These are phyloP conservation scores for Chiloscyllium punctatum DNA, from an alignment of 2,797 vertebrate species.

Conservation along the genomic window DNA sequence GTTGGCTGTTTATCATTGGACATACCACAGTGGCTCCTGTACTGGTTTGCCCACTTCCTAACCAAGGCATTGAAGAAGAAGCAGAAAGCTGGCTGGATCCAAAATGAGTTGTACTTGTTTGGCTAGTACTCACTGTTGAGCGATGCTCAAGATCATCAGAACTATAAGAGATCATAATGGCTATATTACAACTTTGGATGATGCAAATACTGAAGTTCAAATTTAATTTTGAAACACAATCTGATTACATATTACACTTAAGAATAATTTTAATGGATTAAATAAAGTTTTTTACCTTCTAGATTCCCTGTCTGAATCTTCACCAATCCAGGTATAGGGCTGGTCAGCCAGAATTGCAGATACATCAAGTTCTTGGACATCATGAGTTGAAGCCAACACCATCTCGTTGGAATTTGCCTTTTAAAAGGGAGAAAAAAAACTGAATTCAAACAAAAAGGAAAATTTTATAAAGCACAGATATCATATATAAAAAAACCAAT, in stretches of 20 bases:
- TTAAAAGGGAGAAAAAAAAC: slow-evolving; percentile 41
- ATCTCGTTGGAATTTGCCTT: slow-evolving; percentile 91
- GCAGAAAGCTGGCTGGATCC: slow-evolving; percentile 71
- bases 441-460: slow-evolving; percentile 22
- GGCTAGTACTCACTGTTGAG: slow-evolving; percentile 84
- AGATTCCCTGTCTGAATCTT: slow-evolving; percentile 92
- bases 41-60: slow-evolving; percentile 91
- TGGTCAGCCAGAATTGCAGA: slow-evolving; percentile 83
- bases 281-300: slow-evolving; percentile 68
- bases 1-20: background rate
- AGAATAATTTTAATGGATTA: background rate
- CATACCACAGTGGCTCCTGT: slow-evolving; percentile 91
- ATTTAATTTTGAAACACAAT: background rate
- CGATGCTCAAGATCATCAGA: slow-evolving; percentile 87
- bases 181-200: background rate
- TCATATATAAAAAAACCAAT: background rate
- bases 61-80: slow-evolving; percentile 88
- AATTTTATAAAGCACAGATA: background rate
- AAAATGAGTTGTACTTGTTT: slow-evolving; percentile 66
- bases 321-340: slow-evolving; percentile 92
- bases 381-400: slow-evolving; percentile 94
- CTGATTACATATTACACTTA: background rate
- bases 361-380: slow-evolving; percentile 95
- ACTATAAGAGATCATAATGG: slow-evolving; percentile 52
- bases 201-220: background rate